Evolutionary conservation across 2,113 vertebrate species (phyloP).

Genomic region (Sebastes fasciatus): DNA sequence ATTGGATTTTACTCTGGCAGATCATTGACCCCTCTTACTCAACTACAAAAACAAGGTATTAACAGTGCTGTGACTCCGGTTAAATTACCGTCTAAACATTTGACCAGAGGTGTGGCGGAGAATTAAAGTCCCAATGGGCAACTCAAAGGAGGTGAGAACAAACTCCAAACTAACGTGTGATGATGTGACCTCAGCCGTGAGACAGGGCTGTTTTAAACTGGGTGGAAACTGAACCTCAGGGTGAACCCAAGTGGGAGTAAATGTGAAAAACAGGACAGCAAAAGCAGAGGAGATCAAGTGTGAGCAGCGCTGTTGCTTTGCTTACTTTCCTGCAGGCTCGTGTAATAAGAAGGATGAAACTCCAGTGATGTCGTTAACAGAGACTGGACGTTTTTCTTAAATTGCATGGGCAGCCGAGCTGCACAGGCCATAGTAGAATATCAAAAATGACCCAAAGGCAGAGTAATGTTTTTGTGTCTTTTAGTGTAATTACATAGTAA

Average conservation of each 20-base stretch:
- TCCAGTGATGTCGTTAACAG: constrained; percentile 35
- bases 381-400: constrained; percentile 32
- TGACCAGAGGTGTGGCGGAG: constrained; percentile 41
- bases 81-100: constrained; percentile 32
- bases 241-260: constrained; percentile 64
- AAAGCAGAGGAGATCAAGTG: constrained; percentile 19
- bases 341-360: constrained; percentile 40
- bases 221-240: constrained; percentile 38
- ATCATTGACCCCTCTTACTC: not conserved
- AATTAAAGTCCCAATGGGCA: constrained; percentile 5
- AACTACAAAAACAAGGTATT: constrained; percentile 41
- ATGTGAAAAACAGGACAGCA: constrained; percentile 64
- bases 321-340: constrained; percentile 23
- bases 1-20: constrained; percentile 24
- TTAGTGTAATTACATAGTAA: not conserved
- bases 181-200: constrained; percentile 51
- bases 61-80: constrained; percentile 10
- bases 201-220: constrained; percentile 14
- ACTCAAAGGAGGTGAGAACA: constrained; percentile 16
- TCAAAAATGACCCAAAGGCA: constrained; percentile 2
- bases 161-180: constrained; percentile 21
- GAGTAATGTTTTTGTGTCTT: constrained; percentile 24
- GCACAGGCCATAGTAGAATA: not conserved
- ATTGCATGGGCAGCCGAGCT: constrained; percentile 16
- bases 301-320: constrained; percentile 19